These are phyloP conservation scores for Eilema caniola DNA, from an alignment of 2,888 invertebrate species.

Conservation along the genomic window DNA sequence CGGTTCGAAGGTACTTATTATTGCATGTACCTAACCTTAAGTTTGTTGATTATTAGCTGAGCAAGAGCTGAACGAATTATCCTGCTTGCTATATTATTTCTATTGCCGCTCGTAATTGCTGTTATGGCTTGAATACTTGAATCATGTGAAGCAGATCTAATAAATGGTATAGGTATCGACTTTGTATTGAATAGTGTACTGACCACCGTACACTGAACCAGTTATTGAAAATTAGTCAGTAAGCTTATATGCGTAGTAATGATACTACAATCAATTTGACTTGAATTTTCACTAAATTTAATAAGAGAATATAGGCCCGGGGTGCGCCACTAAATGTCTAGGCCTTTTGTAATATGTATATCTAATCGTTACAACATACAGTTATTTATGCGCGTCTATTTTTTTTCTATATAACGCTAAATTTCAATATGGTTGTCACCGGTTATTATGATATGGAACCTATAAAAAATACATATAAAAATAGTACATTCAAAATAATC, in stretches of 20 bases:
- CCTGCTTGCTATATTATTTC: slow-evolving; percentile 37
- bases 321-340: too few relatives aligned
- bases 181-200: not conserved
- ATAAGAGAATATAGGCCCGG: too few relatives aligned
- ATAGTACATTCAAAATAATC: too few relatives aligned
- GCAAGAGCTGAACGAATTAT: slow-evolving; percentile 35
- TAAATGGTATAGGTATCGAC: not conserved
- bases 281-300: too few relatives aligned
- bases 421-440: too few relatives aligned
- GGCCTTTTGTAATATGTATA: not conserved
- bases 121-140: slow-evolving; percentile 7
- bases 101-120: slow-evolving; percentile 40
- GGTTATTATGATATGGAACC: too few relatives aligned
- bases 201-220: too few relatives aligned
- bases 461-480: too few relatives aligned
- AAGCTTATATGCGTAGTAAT: not conserved
- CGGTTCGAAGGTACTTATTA: slow-evolving; percentile 55
- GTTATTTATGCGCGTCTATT: too few relatives aligned
- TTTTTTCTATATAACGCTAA: too few relatives aligned
- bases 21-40: slow-evolving; percentile 39
- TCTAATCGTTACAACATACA: not conserved
- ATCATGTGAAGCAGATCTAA: slow-evolving; percentile 6
- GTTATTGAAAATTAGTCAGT: not conserved
- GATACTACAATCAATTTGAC: too few relatives aligned
- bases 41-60: slow-evolving; percentile 52